Evolutionary conservation across 2,888 invertebrate species (phyloP).

Genomic region (Scotopteryx bipunctaria): DNA sequence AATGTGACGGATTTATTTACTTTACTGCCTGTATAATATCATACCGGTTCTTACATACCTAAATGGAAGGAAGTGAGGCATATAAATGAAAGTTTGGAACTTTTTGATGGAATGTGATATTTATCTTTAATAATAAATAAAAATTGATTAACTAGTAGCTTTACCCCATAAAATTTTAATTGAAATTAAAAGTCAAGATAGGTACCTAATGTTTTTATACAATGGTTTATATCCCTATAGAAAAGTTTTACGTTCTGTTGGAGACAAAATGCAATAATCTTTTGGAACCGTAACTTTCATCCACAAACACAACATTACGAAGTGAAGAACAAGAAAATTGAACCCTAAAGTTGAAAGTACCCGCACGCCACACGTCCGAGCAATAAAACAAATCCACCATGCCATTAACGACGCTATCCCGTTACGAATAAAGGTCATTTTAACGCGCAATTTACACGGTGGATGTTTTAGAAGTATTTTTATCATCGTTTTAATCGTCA

Average conservation of each 20-base stretch:
- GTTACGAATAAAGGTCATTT: conserved; percentile 32
- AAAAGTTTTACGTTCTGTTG: no score
- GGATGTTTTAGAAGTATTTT: conserved; percentile 47
- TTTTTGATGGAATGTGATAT: no score
- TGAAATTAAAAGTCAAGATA: no score
- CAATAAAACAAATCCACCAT: conserved; percentile 36
- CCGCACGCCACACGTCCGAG: conserved; percentile 31
- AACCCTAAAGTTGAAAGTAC: conserved; percentile 33
- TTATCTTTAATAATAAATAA: no score
- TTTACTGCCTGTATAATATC: no score
- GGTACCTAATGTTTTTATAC: no score
- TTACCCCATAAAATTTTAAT: no score
- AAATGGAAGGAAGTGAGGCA: no score
- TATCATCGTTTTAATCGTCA: conserved; percentile 48
- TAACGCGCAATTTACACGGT: conserved; percentile 43
- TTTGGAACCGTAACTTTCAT: conserved; percentile 10
- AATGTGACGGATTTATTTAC: conserved; percentile 18
- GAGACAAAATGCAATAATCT: neutral
- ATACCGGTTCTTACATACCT: no score
- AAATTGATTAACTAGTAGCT: no score
- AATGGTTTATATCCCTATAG: no score
- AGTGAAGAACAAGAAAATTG: conserved; percentile 33
- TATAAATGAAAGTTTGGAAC: no score
- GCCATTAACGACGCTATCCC: conserved; percentile 34
- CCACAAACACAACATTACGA: conserved; percentile 28